Conservation (phyloP, 2,797 vertebrate genomes). For the Gila robusta region DNA sequence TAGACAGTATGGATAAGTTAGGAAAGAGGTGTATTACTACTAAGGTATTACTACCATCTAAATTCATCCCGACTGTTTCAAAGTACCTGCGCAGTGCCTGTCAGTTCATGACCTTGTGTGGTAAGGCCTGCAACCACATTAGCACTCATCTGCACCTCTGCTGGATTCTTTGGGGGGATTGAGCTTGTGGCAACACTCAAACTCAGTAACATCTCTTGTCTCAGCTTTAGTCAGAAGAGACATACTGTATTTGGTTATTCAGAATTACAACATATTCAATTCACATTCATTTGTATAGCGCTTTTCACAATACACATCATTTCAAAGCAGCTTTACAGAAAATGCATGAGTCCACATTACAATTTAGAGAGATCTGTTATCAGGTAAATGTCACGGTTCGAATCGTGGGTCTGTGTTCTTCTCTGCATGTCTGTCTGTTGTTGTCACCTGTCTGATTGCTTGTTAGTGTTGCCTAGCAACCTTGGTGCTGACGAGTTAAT, state of each 20-base stretch:
- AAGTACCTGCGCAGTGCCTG: conserved; percentile 83
- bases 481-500: too few relatives aligned
- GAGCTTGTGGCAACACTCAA: conserved; percentile 77
- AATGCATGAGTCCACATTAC: too few relatives aligned
- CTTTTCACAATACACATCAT: too few relatives aligned
- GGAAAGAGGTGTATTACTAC: background rate
- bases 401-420: too few relatives aligned
- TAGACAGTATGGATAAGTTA: conserved; percentile 43
- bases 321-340: too few relatives aligned
- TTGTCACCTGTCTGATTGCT: too few relatives aligned
- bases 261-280: background rate
- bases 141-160: conserved; percentile 83
- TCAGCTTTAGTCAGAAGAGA: conserved; percentile 78
- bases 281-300: too few relatives aligned
- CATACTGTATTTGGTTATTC: conserved; percentile 14
- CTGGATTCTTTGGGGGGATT: conserved; percentile 76
- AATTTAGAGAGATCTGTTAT: too few relatives aligned
- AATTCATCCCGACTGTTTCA: background rate
- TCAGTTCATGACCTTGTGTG: conserved; percentile 82
- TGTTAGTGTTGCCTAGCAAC: too few relatives aligned
- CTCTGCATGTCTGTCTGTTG: too few relatives aligned
- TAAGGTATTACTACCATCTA: conserved; percentile 9
- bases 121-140: conserved; percentile 87
- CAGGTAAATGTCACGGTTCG: too few relatives aligned
- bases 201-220: conserved; percentile 85